phyloP scores from a whole-genome alignment of 2,797 vertebrate genomes.

The Chrosomus eos region DNA sequence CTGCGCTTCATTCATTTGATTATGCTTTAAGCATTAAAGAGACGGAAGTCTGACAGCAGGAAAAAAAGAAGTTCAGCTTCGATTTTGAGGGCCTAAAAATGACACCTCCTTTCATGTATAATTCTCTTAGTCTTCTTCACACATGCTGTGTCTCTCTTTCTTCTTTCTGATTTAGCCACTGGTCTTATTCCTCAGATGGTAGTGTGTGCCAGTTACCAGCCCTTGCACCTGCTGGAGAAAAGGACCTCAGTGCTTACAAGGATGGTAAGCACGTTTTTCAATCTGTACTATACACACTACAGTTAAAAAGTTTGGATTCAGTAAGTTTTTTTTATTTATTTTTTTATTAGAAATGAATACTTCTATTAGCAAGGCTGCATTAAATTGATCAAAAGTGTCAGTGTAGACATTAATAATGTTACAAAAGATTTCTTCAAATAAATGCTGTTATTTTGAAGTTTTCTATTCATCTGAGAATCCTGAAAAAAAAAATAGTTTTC shows the following conservation, averaged over 20 bases:
- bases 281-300: not conserved
- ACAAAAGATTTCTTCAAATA: not conserved
- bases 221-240: conserved; percentile 78
- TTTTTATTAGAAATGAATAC: not conserved
- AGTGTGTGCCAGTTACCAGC: conserved; percentile 82
- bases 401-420: not conserved
- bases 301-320: not conserved
- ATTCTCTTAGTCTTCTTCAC: conserved; percentile 26
- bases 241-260: conserved; percentile 75
- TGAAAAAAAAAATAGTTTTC: not conserved
- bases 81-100: conserved; percentile 12
- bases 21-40: conserved; percentile 29
- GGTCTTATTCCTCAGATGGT: conserved; percentile 71
- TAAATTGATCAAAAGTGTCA: not conserved
- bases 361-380: not conserved
- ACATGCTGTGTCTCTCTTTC: conserved; percentile 3
- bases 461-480: no score
- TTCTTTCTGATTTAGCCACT: conserved; percentile 64
- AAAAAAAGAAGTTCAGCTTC: not conserved
- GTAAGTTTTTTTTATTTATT: not conserved
- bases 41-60: conserved; percentile 6
- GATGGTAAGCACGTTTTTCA: conserved; percentile 78
- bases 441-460: no score
- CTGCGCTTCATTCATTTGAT: conserved; percentile 6
- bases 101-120: conserved; percentile 22